phyloP scores from a whole-genome alignment of 1,140 invertebrate genomes.

The Drosophila santomea region DNA sequence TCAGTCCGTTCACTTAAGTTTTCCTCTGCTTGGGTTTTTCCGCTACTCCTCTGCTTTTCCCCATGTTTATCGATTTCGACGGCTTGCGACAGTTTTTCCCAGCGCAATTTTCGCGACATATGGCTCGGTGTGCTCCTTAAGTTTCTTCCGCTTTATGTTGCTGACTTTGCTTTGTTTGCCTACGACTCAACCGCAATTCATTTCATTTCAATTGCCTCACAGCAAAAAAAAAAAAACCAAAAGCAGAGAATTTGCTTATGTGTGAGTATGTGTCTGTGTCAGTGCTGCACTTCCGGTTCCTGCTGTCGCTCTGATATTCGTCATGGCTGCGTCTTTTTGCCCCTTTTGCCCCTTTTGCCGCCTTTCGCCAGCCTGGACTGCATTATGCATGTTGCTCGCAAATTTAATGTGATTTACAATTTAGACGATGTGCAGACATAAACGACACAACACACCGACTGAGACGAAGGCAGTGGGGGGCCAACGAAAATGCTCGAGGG shows the following conservation, averaged over 20 bases:
- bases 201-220: constrained; percentile 74
- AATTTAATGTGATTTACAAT: constrained; percentile 77
- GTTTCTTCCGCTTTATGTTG: constrained; percentile 24
- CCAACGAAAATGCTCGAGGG: constrained; percentile 59
- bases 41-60: not conserved
- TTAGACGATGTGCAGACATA: constrained; percentile 63
- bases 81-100: constrained; percentile 41
- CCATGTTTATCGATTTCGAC: constrained; percentile 36
- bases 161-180: constrained; percentile 61
- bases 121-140: too few species aligned
- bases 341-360: constrained; percentile 9
- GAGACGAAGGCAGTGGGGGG: not conserved
- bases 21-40: not conserved
- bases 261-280: constrained; percentile 17
- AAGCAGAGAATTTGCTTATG: constrained; percentile 19
- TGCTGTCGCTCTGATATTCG: constrained; percentile 28
- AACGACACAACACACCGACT: constrained; percentile 20
- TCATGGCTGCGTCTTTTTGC: constrained; percentile 33
- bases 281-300: constrained; percentile 70
- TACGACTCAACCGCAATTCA: constrained; percentile 68
- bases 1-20: constrained; percentile 12
- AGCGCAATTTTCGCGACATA: constrained; percentile 16
- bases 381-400: constrained; percentile 71
- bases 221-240: not conserved
- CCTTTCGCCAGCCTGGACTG: constrained; percentile 28